Evolutionary conservation across 2,888 invertebrate species (phyloP).

Genomic region (Andrena praecox): DNA sequence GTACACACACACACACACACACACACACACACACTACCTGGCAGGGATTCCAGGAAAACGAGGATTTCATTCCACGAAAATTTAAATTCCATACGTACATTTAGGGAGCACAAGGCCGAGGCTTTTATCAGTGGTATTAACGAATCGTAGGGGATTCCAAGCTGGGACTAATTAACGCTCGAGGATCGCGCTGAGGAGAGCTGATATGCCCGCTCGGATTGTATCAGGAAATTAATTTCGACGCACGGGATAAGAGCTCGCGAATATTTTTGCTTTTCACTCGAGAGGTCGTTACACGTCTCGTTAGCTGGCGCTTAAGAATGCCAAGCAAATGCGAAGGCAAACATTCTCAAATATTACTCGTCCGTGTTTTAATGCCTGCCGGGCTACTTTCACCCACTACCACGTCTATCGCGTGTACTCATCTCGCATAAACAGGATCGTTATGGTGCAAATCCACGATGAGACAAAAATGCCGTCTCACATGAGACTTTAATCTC

Average conservation of each 20-base stretch:
- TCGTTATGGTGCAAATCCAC: background rate
- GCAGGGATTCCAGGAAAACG: background rate
- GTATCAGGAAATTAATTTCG: background rate
- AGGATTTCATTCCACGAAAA: background rate
- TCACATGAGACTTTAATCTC: too few species aligned
- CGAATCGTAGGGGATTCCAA: background rate
- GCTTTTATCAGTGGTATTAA: background rate
- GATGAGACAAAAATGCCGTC: too few species aligned
- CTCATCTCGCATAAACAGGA: background rate
- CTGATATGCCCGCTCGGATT: background rate
- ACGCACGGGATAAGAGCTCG: background rate
- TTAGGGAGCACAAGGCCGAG: too few species aligned
- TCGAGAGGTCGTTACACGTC: slow-evolving; percentile 5
- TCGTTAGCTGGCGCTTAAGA: background rate
- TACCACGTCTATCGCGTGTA: background rate
- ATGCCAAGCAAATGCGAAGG: slow-evolving; percentile 22
- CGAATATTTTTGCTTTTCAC: slow-evolving; percentile 13
- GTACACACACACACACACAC: background rate
- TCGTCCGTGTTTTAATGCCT: background rate
- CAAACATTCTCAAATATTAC: background rate
- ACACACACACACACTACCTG: background rate
- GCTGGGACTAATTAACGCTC: background rate
- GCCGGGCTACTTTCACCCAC: slow-evolving; percentile 12
- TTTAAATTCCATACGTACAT: background rate
- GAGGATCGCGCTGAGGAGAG: background rate